Evolutionary conservation across 2,888 invertebrate species (phyloP), one percentile per base, ranked within the genome.

Genomic region (Antheraea yamamai): DNA sequence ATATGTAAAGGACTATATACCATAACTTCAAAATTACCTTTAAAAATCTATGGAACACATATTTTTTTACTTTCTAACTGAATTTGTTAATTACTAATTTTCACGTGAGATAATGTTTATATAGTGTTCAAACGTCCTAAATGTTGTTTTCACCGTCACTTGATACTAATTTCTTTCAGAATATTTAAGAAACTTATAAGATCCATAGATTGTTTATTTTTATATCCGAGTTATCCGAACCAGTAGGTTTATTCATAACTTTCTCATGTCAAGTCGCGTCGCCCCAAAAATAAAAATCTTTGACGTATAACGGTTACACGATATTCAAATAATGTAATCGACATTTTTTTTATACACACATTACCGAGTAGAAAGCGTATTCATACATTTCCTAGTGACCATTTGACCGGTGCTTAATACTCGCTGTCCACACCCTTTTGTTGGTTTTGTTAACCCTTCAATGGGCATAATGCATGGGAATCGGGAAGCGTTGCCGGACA

Each of bases 361-460:
- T 66, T 16, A 30, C 30, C 26, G 76, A 87, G 86, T 92, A 91
- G 93, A 91, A 92, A 92, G 92, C 87, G 85, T 88, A 91, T 93
- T 93, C 92, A 93, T 92, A 89, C 90, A 89, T 92, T 93, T 94
- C 94, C 91, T 92, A 81, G 89, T 92, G 92, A 91, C 91, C 94
- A 94, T 94, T 94, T 94, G 94, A 92, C 94, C 94, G 92, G 93
- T 91, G 90, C 79, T 82, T 82, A 86, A 83, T 84, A 86, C 83
- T 85, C 84, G 91, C 92, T 94, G 94, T 95, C 94, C 91, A 90
- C 94, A 94, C 94, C 92, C 92, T 84, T 92, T 95, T 95, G 91
- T 94, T 85, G 75, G 76, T 82, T 88, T 94, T 94, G 93, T 93
- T 82, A 87, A 89, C 90, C 91, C 91, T 92, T 94, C 90, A 91